These are phyloP conservation scores for Ectropis grisescens DNA, from an alignment of 1,140 invertebrate species.

Conservation along the genomic window DNA sequence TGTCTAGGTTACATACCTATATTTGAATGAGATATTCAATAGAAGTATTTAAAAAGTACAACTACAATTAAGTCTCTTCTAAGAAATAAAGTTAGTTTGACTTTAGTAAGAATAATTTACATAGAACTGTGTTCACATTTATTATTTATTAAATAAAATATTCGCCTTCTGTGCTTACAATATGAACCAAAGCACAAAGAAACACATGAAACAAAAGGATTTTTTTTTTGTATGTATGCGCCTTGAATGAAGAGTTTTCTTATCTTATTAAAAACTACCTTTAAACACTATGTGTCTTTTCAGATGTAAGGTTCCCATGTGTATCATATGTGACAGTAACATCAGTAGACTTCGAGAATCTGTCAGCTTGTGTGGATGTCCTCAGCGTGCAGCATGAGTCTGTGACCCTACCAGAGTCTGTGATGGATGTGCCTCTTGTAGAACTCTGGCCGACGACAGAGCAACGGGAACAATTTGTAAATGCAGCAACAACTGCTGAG, in stretches of 20 bases:
- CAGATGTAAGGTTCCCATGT: conserved; percentile 57
- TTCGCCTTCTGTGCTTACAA: too few species aligned
- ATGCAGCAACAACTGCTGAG: conserved; percentile 48
- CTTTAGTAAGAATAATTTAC: too few species aligned
- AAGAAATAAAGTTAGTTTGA: too few species aligned
- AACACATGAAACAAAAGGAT: too few species aligned
- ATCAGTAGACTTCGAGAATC: conserved; percentile 50
- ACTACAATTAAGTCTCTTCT: not conserved
- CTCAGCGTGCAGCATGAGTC: conserved; percentile 53
- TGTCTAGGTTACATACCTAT: too few species aligned
- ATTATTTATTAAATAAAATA: too few species aligned
- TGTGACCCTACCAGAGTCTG: conserved; percentile 39
- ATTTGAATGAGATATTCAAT: too few species aligned
- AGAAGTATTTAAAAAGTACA: too few species aligned
- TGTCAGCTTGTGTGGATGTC: conserved; percentile 45
- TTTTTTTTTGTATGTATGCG: not conserved
- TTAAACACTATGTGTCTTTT: too few species aligned
- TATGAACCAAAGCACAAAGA: too few species aligned
- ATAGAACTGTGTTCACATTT: too few species aligned
- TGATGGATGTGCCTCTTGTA: conserved; percentile 44
- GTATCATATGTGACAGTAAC: conserved; percentile 44
- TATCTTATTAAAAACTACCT: too few species aligned
- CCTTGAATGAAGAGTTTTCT: not conserved
- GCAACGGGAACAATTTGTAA: conserved; percentile 42
- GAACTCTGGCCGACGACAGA: conserved; percentile 53